phyloP scores from a whole-genome alignment of 1,140 invertebrate genomes.

The Ridgeia piscesae region DNA sequence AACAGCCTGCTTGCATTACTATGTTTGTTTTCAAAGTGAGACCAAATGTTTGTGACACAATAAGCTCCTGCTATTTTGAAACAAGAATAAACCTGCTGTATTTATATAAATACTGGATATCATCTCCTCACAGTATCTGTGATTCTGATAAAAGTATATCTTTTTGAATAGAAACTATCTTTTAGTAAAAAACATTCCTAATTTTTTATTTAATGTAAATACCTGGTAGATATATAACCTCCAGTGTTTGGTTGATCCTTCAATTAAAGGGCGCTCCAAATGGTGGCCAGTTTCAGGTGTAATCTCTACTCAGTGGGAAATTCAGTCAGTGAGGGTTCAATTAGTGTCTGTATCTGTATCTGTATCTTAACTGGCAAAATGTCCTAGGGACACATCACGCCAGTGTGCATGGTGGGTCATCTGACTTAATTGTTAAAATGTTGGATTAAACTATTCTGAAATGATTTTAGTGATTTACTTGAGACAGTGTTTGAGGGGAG shows the following conservation, averaged over 20 bases:
- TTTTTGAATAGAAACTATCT: too few relatives aligned
- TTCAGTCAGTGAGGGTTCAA: too few relatives aligned
- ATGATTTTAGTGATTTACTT: too few relatives aligned
- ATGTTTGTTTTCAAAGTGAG: not conserved
- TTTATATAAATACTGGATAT: not conserved
- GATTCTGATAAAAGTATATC: not conserved
- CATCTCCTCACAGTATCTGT: not conserved
- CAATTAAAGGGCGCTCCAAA: not conserved
- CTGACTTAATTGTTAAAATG: too few relatives aligned
- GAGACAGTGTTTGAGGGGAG: too few relatives aligned
- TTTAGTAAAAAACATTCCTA: not conserved
- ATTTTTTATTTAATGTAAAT: not conserved
- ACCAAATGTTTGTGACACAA: not conserved
- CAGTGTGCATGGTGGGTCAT: too few relatives aligned
- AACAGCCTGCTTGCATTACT: not conserved
- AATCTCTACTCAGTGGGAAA: not conserved
- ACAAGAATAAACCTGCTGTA: not conserved
- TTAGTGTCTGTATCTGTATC: too few relatives aligned
- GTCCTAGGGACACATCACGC: too few relatives aligned
- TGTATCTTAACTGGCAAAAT: too few relatives aligned
- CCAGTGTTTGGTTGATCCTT: not conserved
- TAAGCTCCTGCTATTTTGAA: not conserved
- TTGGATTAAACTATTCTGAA: too few relatives aligned
- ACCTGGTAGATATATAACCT: not conserved
- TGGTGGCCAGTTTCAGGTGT: not conserved